Conservation (phyloP, 1,140 invertebrate genomes). For the Drosophila jambulina region DNA sequence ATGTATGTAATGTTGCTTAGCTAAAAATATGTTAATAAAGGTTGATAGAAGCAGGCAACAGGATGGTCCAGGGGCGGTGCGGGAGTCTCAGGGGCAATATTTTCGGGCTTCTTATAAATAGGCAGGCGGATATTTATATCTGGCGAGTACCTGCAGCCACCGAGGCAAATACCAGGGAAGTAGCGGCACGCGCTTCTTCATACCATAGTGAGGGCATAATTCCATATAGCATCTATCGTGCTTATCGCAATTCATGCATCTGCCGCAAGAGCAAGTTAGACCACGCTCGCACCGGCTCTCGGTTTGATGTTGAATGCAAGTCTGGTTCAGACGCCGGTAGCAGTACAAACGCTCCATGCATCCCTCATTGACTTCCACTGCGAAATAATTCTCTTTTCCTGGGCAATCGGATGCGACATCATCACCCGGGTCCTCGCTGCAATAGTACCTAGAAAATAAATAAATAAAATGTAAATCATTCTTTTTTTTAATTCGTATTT, state of each 20-base stretch:
- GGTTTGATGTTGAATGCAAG: neutral
- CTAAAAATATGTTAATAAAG: slow-evolving; percentile 4
- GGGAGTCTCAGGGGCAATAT: neutral
- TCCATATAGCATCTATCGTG: neutral
- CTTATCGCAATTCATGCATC: slow-evolving; percentile 16
- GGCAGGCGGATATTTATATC: neutral
- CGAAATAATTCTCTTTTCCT: neutral
- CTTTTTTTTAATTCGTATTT: neutral
- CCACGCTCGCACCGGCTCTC: slow-evolving; percentile 17
- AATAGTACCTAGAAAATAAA: neutral
- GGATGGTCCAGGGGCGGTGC: neutral
- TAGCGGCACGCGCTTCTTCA: neutral
- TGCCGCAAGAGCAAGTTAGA: slow-evolving; percentile 14
- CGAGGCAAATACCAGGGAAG: slow-evolving; percentile 20
- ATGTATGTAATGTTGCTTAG: neutral
- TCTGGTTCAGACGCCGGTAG: slow-evolving; percentile 10
- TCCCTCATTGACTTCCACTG: neutral
- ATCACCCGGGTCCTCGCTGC: neutral
- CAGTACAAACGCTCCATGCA: slow-evolving; percentile 12
- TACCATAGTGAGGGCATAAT: neutral
- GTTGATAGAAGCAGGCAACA: neutral
- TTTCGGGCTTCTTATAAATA: neutral
- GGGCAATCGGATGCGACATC: slow-evolving; percentile 12
- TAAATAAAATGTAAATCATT: too few relatives aligned
- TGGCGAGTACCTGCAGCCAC: slow-evolving; percentile 11